Base-by-base conservation (phyloP, 2,113 vertebrate species). In the Tylochromis polylepis region DNA sequence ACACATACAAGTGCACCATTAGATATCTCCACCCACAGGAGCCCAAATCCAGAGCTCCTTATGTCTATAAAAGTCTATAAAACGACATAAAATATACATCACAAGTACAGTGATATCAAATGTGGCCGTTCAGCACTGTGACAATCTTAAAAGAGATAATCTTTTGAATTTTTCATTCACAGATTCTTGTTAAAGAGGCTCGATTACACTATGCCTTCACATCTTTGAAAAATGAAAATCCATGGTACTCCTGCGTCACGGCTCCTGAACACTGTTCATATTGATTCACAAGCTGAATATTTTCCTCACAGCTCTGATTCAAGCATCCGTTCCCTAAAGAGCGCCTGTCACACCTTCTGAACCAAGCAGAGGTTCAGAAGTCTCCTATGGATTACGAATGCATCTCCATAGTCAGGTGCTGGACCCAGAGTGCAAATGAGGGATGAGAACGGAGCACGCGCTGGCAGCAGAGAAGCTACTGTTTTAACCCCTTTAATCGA, bases 361-460 rank as follows among this genome's bases (percentile, higher is more conserved):
- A 75, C 88, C 7, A 4, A 27, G 57, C 3, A 65, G 24, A 87
- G 58, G 24, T 38, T 77, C 51, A 83, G 41, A 58, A 41, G 31
- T 58, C 62, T 72, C 51, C 65, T 78, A 79, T 84, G 72, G 84
- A 89, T 92, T 83, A 82, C 77, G 81, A 80, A 84, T 87, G 85
- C 24, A 77, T 89, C 60, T 79, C 24, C 43, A 14, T 5, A 9
- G 77, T 31, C 72, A 65, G 34, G 8, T 53, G 59, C 58, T 56
- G 27, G 34, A 59, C 75, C 20, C 79, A 31, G 43, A 75, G 24
- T 11, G 46, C 51, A 36, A 55, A 49, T 15, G 18, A 31, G 53
- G 15, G 34, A 2, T 16, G 31, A 16, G 43, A 27, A 15, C 14
- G 22, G 29, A 53, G 9, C 36, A 18, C 4, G 22, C 20, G 56